Evolutionary conservation across 2,797 vertebrate species (phyloP).

Genomic region (Sitta carolinensis): DNA sequence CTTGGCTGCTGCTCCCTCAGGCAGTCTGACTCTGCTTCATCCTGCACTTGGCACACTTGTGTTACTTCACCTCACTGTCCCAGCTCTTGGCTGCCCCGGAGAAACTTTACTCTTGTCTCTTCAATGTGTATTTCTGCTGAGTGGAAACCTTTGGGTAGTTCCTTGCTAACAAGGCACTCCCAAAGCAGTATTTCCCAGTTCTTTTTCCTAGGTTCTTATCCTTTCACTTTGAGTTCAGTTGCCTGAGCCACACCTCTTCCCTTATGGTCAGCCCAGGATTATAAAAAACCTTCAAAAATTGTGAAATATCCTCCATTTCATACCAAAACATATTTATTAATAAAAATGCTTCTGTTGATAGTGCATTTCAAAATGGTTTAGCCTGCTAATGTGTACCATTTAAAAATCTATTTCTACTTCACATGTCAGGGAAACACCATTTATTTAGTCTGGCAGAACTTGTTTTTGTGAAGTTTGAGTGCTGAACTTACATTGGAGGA

Average conservation of each 20-base stretch:
- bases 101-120: neutral
- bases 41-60: fast-evolving
- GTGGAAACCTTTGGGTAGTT: neutral
- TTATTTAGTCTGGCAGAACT: neutral
- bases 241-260: neutral
- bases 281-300: neutral
- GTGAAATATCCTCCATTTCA: neutral
- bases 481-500: neutral
- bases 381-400: neutral
- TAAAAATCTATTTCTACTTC: neutral
- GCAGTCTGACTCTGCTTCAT: neutral
- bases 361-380: neutral
- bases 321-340: neutral
- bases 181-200: neutral
- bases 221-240: neutral
- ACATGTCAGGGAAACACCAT: neutral
- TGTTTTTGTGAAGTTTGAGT: neutral
- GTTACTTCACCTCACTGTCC: fast-evolving
- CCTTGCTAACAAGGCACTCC: neutral
- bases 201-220: neutral
- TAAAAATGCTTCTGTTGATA: neutral
- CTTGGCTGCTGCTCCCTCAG: neutral
- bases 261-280: neutral
- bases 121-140: neutral
- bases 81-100: neutral